A percentile compares a stretch with the other conserved stretches of the same genome.
Evolutionary conservation across 2,888 invertebrate genomes (phyloP).

Genomic region (Chloroclystis v-ata): DNA sequence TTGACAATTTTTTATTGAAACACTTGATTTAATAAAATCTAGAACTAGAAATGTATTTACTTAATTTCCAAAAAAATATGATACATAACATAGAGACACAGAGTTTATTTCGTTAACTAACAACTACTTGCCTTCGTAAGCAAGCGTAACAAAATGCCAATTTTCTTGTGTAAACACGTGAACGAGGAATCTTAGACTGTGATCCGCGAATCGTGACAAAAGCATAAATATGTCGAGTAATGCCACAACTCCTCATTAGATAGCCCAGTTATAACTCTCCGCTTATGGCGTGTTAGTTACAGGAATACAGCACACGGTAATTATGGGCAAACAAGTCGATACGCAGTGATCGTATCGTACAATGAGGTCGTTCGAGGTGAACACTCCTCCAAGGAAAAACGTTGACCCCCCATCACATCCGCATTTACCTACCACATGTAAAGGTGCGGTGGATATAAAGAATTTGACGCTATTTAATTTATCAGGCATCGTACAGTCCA

Average conservation of each 20-base stretch:
- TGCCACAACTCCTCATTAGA: conserved; percentile 3
- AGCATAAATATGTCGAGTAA: conserved; percentile 14
- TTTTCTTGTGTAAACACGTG: conserved; percentile 54
- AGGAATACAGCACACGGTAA: conserved; percentile 12
- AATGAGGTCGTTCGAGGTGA: conserved; percentile 69
- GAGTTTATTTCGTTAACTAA: conserved; percentile 33
- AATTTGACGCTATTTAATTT: conserved; percentile 18
- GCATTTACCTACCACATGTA: conserved; percentile 33
- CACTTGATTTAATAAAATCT: too few relatives aligned
- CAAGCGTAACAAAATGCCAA: conserved; percentile 45
- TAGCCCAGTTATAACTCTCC: neutral
- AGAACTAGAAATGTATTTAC: too few relatives aligned
- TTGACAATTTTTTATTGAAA: too few relatives aligned
- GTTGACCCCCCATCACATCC: conserved; percentile 68
- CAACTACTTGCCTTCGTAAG: conserved; percentile 29
- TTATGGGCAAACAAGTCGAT: conserved; percentile 30
- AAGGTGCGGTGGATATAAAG: conserved; percentile 22
- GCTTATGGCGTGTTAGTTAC: conserved; percentile 6
- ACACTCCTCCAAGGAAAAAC: conserved; percentile 73
- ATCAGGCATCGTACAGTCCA: conserved; percentile 15
- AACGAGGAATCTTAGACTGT: conserved; percentile 37
- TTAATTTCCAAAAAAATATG: too few relatives aligned
- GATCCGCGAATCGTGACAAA: conserved; percentile 33
- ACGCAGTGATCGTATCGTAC: conserved; percentile 39
- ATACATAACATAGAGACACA: too few relatives aligned